These are phyloP conservation scores for Ectropis crepuscularia DNA, from an alignment of 2,888 invertebrate species.

Conservation along the genomic window DNA sequence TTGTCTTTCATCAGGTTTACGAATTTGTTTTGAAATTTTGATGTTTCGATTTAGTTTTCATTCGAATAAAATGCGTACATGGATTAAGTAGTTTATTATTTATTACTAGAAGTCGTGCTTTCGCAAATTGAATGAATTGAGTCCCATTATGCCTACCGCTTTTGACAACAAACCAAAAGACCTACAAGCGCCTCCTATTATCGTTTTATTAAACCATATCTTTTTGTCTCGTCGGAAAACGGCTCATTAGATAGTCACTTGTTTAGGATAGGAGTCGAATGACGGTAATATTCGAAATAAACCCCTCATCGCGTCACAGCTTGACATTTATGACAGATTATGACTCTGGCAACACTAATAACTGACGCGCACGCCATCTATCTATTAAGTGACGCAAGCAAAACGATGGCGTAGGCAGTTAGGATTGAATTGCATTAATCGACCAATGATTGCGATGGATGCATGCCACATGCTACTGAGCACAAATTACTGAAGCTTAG, in stretches of 20 bases:
- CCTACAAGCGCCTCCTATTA: too few relatives aligned
- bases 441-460: conserved; percentile 47
- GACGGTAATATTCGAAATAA: conserved; percentile 72
- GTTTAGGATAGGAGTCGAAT: conserved; percentile 68
- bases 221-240: too few relatives aligned
- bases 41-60: too few relatives aligned
- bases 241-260: conserved; percentile 71
- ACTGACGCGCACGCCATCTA: conserved; percentile 75
- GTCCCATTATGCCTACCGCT: too few relatives aligned
- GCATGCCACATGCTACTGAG: conserved; percentile 44
- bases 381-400: conserved; percentile 75
- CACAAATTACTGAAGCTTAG: conserved; percentile 46
- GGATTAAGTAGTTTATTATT: too few relatives aligned
- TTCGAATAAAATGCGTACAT: too few relatives aligned
- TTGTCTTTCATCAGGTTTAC: too few relatives aligned
- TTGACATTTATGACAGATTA: conserved; percentile 83
- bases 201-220: too few relatives aligned
- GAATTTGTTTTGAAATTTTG: too few relatives aligned
- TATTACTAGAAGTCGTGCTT: too few relatives aligned
- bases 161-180: too few relatives aligned
- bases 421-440: conserved; percentile 71
- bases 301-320: conserved; percentile 61
- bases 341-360: conserved; percentile 74
- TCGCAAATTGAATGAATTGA: too few relatives aligned
- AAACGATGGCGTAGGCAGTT: conserved; percentile 56